phyloP scores from a whole-genome alignment of 1,140 invertebrate genomes.

The Drosophila burlai region DNA sequence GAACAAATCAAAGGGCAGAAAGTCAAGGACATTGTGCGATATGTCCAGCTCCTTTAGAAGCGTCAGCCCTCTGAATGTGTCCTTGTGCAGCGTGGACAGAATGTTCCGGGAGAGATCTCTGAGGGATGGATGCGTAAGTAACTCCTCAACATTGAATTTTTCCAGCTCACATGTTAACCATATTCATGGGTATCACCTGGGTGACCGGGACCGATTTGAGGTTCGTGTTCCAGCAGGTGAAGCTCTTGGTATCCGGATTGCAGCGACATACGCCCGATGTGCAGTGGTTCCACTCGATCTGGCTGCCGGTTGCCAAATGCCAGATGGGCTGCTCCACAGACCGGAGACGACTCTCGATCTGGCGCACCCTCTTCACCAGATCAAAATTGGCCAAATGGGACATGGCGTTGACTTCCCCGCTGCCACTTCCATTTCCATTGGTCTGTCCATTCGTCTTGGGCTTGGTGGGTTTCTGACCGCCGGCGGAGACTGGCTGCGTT shows the following conservation, averaged over 20 bases:
- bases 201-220: slow-evolving; percentile 88
- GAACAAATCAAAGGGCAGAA: slow-evolving; percentile 90
- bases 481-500: neutral
- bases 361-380: slow-evolving; percentile 77
- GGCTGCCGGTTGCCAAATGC: slow-evolving; percentile 87
- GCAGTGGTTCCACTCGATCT: slow-evolving; percentile 90
- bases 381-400: slow-evolving; percentile 55
- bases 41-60: slow-evolving; percentile 91
- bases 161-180: slow-evolving; percentile 88
- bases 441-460: neutral
- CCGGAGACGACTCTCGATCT: slow-evolving; percentile 89
- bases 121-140: neutral
- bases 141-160: neutral
- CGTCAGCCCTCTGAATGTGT: slow-evolving; percentile 89
- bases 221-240: slow-evolving; percentile 91
- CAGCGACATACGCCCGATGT: slow-evolving; percentile 89
- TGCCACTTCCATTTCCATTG: slow-evolving; percentile 18
- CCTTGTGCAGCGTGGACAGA: slow-evolving; percentile 90
- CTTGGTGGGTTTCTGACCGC: neutral
- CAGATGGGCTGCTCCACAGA: slow-evolving; percentile 93
- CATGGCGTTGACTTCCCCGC: slow-evolving; percentile 47
- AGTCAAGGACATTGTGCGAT: slow-evolving; percentile 92
- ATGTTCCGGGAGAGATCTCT: slow-evolving; percentile 92
- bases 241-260: slow-evolving; percentile 87
- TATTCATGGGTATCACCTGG: slow-evolving; percentile 90